These are phyloP conservation scores for Coelopa frigida DNA, from an alignment of 1,140 invertebrate species.

Conservation along the genomic window DNA sequence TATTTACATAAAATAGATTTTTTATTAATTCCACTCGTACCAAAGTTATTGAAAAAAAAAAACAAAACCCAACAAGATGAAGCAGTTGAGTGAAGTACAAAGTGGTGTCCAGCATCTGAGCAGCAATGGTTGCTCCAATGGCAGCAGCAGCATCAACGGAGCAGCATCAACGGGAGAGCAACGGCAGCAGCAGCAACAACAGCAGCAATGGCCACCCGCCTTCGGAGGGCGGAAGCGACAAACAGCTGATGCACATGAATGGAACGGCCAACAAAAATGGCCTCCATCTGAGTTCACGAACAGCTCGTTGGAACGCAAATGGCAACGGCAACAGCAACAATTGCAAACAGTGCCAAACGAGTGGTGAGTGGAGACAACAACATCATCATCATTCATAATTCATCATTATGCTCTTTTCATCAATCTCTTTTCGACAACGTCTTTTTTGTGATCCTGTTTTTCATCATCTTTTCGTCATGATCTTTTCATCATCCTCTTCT, in stretches of 20 bases:
- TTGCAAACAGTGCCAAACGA: constrained; percentile 1
- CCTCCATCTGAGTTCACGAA: constrained; percentile 2
- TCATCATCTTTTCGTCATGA: too few species aligned
- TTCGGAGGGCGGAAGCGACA: constrained; percentile 3
- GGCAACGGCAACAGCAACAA: not conserved
- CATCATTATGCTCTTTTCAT: too few species aligned
- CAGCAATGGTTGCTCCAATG: too few species aligned
- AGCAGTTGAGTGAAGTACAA: constrained; percentile 11
- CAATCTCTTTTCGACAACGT: too few species aligned
- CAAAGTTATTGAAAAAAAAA: too few species aligned
- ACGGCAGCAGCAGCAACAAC: constrained; percentile 1
- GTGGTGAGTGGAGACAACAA: constrained; percentile 3
- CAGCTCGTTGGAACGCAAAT: not conserved
- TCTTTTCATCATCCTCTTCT: too few species aligned
- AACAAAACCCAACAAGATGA: too few species aligned
- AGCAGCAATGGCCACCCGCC: constrained; percentile 3
- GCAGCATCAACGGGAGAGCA: not conserved
- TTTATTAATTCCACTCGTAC: too few species aligned
- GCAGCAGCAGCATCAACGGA: not conserved
- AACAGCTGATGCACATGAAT: not conserved
- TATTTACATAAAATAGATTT: too few species aligned
- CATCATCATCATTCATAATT: too few species aligned
- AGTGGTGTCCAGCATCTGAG: too few species aligned
- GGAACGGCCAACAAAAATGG: constrained; percentile 2
- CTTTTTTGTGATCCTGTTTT: too few species aligned